Evolutionary conservation across 2,113 vertebrate genomes (phyloP), one percentile per base, ranked within the genome.

Genomic region (Xenus cinereus): DNA sequence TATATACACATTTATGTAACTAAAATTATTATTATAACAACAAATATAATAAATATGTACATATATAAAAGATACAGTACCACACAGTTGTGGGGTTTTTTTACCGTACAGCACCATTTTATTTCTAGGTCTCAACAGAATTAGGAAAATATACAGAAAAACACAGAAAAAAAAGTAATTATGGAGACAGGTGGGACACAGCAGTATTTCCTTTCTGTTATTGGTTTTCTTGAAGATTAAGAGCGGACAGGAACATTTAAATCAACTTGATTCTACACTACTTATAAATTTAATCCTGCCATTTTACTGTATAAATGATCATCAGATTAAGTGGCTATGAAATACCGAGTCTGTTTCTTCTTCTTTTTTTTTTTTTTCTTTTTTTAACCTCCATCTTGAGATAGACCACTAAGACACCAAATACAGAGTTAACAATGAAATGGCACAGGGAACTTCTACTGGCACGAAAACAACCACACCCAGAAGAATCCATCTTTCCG

Each of bases 261-360:
- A 86, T 73, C 62, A 90, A 76, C 32, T 56, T 62, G 51, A 45
- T 64, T 86, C 27, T 45, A 77, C 5, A 12, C 8, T 48, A 62
- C 14, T 88, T 76, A 83, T 48, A 88, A 90, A 92, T 73, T 30
- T 60, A 86, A 84, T 74, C n/a, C 27, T 90, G 59, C 16, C 28
- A 76, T 69, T 71, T 95, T 27, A 57, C 17, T 74, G 11, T 62
- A 86, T 66, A 94, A 92, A 69, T 87, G 80, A 90, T 66, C 12
- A 95, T 69, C 72, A 77, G 30, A 66, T 89, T 48, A 94, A 94
- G 41, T 54, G 14, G 11, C 19, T 67, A 91, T 74, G 63, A 96
- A 91, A 91, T 37, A 95, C 0, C 1, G 14, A 83, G 27, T 39
- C 50, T 81, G 53, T 21, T 90, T 68, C 8, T 5, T 15, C 6